These are phyloP conservation scores for Hemichromis elongatus DNA, from an alignment of 2,113 vertebrate genomes.

Conservation along the genomic window DNA sequence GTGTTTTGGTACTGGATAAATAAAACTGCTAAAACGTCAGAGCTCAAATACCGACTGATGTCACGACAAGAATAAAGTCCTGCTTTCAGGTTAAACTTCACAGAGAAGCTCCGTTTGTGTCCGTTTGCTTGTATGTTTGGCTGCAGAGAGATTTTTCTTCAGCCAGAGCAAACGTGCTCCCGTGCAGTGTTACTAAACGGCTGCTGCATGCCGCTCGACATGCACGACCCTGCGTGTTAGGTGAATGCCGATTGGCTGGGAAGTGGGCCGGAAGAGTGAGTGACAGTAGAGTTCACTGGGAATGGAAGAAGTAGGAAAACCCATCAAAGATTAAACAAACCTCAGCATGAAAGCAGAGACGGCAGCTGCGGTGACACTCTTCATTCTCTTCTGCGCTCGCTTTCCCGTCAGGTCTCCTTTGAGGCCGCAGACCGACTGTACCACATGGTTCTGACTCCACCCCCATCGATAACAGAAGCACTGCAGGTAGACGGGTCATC, in stretches of 20 bases:
- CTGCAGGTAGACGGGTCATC: not conserved
- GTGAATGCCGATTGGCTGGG: not conserved
- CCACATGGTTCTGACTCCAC: not conserved
- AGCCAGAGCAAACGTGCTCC: not conserved
- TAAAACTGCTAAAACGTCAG: rapidly evolving
- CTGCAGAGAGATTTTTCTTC: not conserved
- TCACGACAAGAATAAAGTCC: not conserved
- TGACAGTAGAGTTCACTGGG: not conserved
- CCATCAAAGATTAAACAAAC: not conserved
- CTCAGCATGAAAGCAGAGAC: not conserved
- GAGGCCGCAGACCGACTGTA: not conserved
- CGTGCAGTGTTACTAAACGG: not conserved
- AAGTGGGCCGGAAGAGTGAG: rapidly evolving
- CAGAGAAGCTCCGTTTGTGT: not conserved
- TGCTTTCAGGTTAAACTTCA: not conserved
- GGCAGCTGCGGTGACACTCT: not conserved
- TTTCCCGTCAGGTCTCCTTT: too few species aligned
- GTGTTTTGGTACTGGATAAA: not conserved
- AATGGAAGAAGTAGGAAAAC: not conserved
- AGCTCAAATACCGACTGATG: not conserved
- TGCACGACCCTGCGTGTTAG: not conserved
- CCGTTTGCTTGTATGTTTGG: too few species aligned
- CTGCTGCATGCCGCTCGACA: rapidly evolving
- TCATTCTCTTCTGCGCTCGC: not conserved
- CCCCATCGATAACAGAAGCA: not conserved